phyloP scores from a whole-genome alignment of 2,113 vertebrate genomes.

The Mandrillus leucophaeus region DNA sequence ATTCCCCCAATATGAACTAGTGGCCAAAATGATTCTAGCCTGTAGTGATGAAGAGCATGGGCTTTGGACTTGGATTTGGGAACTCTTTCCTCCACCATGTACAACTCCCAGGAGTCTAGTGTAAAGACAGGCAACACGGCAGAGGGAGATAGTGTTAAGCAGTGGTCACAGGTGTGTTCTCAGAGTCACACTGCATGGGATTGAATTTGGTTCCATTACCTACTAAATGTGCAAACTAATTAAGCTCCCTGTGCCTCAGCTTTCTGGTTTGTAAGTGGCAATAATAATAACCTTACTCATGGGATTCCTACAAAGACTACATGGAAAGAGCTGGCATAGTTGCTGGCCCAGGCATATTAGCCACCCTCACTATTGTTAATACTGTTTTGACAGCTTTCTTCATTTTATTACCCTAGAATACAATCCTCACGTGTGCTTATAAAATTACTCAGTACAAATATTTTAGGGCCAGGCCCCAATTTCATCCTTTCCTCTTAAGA shows the following conservation, averaged over 20 bases:
- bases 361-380: not conserved
- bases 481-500: not conserved
- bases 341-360: not conserved
- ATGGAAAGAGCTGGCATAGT: accelerated
- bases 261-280: not conserved
- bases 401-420: not conserved
- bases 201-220: not conserved
- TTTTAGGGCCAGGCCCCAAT: not conserved
- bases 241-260: not conserved
- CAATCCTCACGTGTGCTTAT: not conserved
- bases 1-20: not conserved
- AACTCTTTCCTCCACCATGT: not conserved
- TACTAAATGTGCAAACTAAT: not conserved
- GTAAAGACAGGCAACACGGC: not conserved
- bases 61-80: not conserved
- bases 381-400: not conserved
- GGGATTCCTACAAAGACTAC: not conserved
- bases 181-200: not conserved
- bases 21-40: not conserved
- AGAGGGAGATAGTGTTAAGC: accelerated
- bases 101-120: not conserved
- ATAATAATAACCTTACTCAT: not conserved
- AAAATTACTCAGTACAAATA: not conserved
- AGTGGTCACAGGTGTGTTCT: not conserved
- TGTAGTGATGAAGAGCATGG: not conserved